These are phyloP conservation scores for Pseudomugil gertrudae DNA, from an alignment of 2,797 vertebrate species.

Conservation along the genomic window DNA sequence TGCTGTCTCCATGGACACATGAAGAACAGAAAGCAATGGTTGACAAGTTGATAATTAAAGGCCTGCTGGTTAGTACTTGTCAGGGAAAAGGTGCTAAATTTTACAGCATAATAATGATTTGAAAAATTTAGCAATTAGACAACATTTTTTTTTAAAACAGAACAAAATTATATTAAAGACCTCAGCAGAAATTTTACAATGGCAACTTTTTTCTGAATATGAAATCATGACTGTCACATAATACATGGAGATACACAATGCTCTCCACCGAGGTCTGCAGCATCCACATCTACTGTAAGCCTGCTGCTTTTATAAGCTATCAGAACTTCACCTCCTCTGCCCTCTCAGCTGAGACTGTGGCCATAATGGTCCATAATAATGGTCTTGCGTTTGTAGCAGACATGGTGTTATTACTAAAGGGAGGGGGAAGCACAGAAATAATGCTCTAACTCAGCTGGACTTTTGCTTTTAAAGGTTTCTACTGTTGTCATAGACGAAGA, in stretches of 20 bases:
- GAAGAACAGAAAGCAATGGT: conserved; percentile 28
- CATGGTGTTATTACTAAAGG: conserved; percentile 71
- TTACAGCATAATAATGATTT: neutral
- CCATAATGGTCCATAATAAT: conserved; percentile 77
- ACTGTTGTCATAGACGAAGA: conserved; percentile 56
- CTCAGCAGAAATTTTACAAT: neutral
- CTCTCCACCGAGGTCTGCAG: conserved; percentile 33
- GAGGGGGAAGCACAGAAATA: conserved; percentile 44
- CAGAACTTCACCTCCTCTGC: conserved; percentile 69
- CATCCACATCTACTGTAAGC: conserved; percentile 33
- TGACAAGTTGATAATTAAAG: conserved; percentile 11
- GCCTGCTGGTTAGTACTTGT: conserved; percentile 27
- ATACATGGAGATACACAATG: conserved; percentile 17
- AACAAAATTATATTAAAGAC: neutral
- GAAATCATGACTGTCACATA: conserved; percentile 14
- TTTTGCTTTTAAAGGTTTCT: conserved; percentile 69
- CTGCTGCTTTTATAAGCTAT: conserved; percentile 67
- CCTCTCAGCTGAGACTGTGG: conserved; percentile 71
- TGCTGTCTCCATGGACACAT: conserved; percentile 62
- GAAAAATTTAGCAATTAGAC: conserved; percentile 1
- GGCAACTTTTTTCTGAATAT: conserved; percentile 14
- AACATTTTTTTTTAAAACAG: neutral
- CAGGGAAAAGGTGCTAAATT: conserved; percentile 36
- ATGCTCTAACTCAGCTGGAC: conserved; percentile 60
- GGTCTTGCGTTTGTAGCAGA: conserved; percentile 69